These are phyloP conservation scores for Hirtodrosophila alboralis DNA, from an alignment of 2,888 invertebrate genomes.

Conservation along the genomic window DNA sequence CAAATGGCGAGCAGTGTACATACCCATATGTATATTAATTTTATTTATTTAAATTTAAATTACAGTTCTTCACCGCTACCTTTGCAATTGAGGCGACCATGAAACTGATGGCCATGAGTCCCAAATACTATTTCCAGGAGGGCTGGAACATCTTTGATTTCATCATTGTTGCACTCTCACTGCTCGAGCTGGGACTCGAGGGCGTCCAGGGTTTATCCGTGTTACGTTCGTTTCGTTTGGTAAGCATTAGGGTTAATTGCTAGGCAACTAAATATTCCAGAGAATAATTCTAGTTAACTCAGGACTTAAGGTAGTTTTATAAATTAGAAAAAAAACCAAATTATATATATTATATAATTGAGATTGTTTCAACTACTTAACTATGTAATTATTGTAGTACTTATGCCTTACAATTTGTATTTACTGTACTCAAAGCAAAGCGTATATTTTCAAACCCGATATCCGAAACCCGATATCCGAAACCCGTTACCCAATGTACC, in stretches of 20 bases:
- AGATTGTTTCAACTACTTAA: neutral
- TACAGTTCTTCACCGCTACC: conserved; percentile 98
- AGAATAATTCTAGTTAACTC: conserved; percentile 25
- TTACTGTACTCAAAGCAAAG: conserved; percentile 30
- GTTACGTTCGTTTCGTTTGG: conserved; percentile 98
- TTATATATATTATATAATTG: conserved; percentile 1
- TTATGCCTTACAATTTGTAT: conserved; percentile 4
- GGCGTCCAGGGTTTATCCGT: conserved; percentile 98
- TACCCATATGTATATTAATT: too few species aligned
- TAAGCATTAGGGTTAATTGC: conserved; percentile 85
- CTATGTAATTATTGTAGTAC: conserved; percentile 3
- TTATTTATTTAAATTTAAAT: conserved; percentile 44
- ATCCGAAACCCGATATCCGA: conserved; percentile 2
- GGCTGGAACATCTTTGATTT: conserved; percentile 99
- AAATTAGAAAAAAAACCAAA: neutral
- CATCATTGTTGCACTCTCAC: conserved; percentile 97
- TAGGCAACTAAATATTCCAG: neutral
- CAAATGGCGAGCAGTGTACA: too few species aligned
- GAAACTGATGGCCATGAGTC: conserved; percentile 98
- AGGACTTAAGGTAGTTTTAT: conserved; percentile 41
- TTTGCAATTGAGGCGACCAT: conserved; percentile 97
- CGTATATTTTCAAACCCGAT: conserved; percentile 18
- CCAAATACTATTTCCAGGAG: conserved; percentile 98
- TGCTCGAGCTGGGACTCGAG: conserved; percentile 96
- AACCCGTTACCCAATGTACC: conserved; percentile 2